Percentiles rank a stretch among this genome's conserved stretches.
These are phyloP conservation scores for Argyresthia goedartella DNA, from an alignment of 2,888 invertebrate species.

Conservation along the genomic window DNA sequence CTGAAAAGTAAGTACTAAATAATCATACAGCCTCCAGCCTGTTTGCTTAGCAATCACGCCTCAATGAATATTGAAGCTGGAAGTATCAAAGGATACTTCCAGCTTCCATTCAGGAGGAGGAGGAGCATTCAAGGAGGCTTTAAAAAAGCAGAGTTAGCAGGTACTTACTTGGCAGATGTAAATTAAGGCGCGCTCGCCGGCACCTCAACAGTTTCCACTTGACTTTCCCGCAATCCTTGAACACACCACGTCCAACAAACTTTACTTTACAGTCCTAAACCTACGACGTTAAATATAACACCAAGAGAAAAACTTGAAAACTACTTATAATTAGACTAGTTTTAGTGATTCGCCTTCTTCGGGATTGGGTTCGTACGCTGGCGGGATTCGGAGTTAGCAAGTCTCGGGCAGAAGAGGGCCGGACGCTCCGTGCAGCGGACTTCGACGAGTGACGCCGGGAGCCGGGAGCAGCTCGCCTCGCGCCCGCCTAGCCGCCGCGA, in stretches of 20 bases:
- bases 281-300: no score
- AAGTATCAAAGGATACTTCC: conserved; percentile 19
- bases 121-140: conserved; percentile 12
- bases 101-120: no score
- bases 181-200: conserved; percentile 39
- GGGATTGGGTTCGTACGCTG: not conserved
- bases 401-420: conserved; percentile 42
- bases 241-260: conserved; percentile 1
- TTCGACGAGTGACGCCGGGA: conserved; percentile 57
- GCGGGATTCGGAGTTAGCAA: conserved; percentile 2
- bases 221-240: conserved; percentile 3
- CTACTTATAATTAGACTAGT: not conserved
- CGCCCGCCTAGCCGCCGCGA: conserved; percentile 48
- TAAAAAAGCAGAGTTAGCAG: conserved; percentile 42
- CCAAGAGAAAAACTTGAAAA: not conserved
- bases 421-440: conserved; percentile 54
- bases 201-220: conserved; percentile 30
- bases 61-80: conserved; percentile 21
- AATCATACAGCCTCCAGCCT: no score
- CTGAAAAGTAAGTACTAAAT: no score
- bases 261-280: not conserved
- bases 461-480: conserved; percentile 31
- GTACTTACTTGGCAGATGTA: conserved; percentile 55
- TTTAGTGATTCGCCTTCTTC: not conserved
- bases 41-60: conserved; percentile 14